These are phyloP conservation scores for Corynorhinus townsendii DNA, from an alignment of 2,113 vertebrate genomes.

Conservation along the genomic window DNA sequence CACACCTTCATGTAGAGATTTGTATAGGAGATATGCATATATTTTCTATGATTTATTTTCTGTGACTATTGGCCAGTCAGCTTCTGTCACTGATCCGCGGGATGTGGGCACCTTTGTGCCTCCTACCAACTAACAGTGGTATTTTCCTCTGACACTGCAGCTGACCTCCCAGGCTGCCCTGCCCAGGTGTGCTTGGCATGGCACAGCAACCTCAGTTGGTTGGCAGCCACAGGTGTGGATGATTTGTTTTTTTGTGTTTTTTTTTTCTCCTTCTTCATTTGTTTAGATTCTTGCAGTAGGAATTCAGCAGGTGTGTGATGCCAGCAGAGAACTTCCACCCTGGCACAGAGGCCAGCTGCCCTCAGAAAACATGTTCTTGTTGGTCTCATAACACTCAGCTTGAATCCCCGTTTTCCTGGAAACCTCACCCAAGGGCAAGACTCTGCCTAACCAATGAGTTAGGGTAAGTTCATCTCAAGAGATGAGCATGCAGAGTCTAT, in stretches of 20 bases:
- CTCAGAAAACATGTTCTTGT: background rate
- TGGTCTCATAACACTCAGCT: background rate
- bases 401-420: constrained; percentile 51
- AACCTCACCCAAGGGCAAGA: background rate
- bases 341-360: background rate
- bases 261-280: constrained; percentile 53
- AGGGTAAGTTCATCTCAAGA: background rate
- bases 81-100: background rate
- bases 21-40: background rate
- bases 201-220: background rate
- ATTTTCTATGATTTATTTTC: background rate
- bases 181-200: background rate
- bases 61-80: background rate
- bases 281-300: constrained; percentile 58
- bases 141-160: background rate
- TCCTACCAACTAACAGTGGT: background rate
- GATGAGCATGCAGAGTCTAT: background rate
- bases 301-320: constrained; percentile 55
- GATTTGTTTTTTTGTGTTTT: constrained; percentile 68
- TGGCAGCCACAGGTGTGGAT: constrained; percentile 66
- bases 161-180: background rate
- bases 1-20: background rate
- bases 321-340: constrained; percentile 4
- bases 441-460: background rate
- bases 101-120: background rate